These are phyloP conservation scores for Actinostola sp. DNA, from an alignment of 92 coral and sea anemone species.

Conservation along the genomic window DNA sequence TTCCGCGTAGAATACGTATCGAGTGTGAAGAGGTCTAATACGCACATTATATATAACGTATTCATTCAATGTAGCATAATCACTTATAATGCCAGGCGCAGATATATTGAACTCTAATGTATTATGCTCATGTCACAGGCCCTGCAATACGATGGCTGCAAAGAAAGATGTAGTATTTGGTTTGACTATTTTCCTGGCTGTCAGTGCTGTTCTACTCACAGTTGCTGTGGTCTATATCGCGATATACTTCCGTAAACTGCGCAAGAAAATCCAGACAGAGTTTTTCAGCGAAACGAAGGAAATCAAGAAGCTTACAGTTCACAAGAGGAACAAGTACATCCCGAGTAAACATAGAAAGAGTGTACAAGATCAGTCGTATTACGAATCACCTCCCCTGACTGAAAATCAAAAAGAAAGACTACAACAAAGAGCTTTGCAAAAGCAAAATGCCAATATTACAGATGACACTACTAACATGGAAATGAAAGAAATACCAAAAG, in stretches of 20 bases:
- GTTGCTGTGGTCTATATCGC: not conserved
- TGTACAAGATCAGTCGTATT: not conserved
- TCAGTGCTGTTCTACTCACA: constrained; percentile 1
- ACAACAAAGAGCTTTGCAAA: not conserved
- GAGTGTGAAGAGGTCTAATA: too few species aligned
- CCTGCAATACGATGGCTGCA: constrained; percentile 1
- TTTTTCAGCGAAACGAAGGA: not conserved
- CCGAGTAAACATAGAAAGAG: not conserved
- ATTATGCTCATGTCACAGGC: too few species aligned
- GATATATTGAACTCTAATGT: too few species aligned
- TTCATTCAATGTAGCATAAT: too few species aligned
- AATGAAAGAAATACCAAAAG: not conserved
- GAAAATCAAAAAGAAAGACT: not conserved
- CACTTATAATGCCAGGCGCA: too few species aligned
- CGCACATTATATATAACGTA: too few species aligned
- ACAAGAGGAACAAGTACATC: not conserved
- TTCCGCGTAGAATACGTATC: too few species aligned
- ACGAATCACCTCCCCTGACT: not conserved
- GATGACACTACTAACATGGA: not conserved
- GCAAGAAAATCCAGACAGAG: constrained; percentile 12
- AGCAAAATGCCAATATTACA: not conserved
- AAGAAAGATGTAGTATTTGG: constrained; percentile 2
- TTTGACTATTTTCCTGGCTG: not conserved
- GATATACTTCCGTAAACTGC: constrained; percentile 10
- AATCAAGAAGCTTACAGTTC: not conserved